Conservation (phyloP, 2,113 vertebrate species). For the Lucifuga dentata region DNA sequence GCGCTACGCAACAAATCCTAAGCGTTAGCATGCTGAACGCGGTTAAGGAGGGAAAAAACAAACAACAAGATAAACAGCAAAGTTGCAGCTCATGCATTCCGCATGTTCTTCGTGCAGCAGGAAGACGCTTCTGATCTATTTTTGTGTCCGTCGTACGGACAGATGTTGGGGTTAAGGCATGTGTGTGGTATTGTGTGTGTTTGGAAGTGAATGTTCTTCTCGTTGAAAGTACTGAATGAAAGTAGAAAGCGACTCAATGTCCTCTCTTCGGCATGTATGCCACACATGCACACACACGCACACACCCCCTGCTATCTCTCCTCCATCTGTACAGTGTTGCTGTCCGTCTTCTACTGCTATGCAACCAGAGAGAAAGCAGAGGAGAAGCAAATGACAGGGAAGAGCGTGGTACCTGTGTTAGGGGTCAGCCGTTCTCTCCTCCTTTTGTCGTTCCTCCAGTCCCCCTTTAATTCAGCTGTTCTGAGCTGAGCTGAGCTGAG, state of each 20-base stretch:
- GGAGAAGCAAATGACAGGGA: constrained; percentile 29
- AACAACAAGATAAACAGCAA: constrained; percentile 47
- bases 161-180: constrained; percentile 63
- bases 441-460: constrained; percentile 53
- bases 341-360: constrained; percentile 7
- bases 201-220: constrained; percentile 41
- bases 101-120: constrained; percentile 19
- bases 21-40: constrained; percentile 35
- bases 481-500: constrained; percentile 65
- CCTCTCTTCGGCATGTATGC: constrained; percentile 40
- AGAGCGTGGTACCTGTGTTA: constrained; percentile 69
- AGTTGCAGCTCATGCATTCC: constrained; percentile 19
- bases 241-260: constrained; percentile 60
- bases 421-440: constrained; percentile 73
- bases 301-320: constrained; percentile 33
- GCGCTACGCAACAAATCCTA: constrained; percentile 60
- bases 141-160: neutral
- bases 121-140: neutral
- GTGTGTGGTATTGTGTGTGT: constrained; percentile 48
- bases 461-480: constrained; percentile 63
- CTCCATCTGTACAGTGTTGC: constrained; percentile 22
- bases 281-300: constrained; percentile 16
- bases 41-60: constrained; percentile 27
- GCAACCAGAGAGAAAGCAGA: neutral
- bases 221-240: constrained; percentile 36